Conservation (phyloP, 2,888 invertebrate genomes). For the Seira ritae region DNA sequence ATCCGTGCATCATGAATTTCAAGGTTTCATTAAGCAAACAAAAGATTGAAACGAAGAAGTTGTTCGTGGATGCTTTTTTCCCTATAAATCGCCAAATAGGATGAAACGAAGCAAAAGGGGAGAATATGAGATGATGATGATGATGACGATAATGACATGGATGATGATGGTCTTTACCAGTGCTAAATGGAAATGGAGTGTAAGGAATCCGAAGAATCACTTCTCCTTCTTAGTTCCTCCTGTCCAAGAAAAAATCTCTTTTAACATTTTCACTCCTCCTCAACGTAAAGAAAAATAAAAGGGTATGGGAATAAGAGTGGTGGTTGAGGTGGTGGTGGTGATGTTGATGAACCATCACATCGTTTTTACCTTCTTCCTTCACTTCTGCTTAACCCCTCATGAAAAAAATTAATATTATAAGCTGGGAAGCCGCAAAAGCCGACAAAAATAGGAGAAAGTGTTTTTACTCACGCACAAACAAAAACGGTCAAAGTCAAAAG, state of each 20-base stretch:
- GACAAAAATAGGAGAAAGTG: constrained; percentile 45
- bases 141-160: not conserved
- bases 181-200: constrained; percentile 56
- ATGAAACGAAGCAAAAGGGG: constrained; percentile 35
- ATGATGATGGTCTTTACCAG: constrained; percentile 22
- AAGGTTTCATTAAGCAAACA: constrained; percentile 8
- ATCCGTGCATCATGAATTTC: not conserved
- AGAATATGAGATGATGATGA: constrained; percentile 20
- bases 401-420: constrained; percentile 11
- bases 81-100: constrained; percentile 7
- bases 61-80: constrained; percentile 49
- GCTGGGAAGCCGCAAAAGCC: not conserved
- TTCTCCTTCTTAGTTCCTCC: constrained; percentile 33
- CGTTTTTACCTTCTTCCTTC: constrained; percentile 18
- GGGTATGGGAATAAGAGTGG: too few relatives aligned
- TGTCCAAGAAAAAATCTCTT: too few relatives aligned
- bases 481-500: constrained; percentile 9
- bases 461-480: constrained; percentile 41
- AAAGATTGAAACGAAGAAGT: not conserved
- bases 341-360: not conserved
- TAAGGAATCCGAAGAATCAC: constrained; percentile 50
- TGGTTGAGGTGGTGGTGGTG: too few relatives aligned
- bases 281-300: too few relatives aligned
- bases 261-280: too few relatives aligned
- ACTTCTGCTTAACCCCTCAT: constrained; percentile 25